Evolutionary conservation across 2,797 vertebrate species (phyloP).

Genomic region (Paguma larvata): DNA sequence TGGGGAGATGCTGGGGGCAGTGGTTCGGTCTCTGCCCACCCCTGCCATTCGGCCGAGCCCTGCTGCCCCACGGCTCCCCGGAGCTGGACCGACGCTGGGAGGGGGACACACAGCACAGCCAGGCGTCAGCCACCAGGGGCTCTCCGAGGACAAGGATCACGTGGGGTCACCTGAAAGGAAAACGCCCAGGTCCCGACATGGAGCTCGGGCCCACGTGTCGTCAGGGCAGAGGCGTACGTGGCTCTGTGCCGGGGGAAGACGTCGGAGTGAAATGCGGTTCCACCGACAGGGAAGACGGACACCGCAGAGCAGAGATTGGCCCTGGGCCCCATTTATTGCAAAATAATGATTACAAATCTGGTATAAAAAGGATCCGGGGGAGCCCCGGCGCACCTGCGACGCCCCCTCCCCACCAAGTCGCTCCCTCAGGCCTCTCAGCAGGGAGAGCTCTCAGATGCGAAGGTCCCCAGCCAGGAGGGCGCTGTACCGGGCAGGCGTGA

Average conservation of each 20-base stretch:
- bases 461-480: constrained; percentile 89
- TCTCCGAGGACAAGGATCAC: neutral
- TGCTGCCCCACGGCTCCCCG: neutral
- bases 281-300: neutral
- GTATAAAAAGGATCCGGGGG: neutral
- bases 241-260: rapidly evolving
- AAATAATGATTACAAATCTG: constrained; percentile 21
- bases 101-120: neutral
- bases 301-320: neutral
- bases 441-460: constrained; percentile 85
- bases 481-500: constrained; percentile 86
- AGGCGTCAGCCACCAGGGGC: neutral
- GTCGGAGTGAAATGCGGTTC: neutral
- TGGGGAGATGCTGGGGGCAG: neutral
- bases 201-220: neutral
- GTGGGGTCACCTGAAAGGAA: neutral
- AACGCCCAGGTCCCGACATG: neutral
- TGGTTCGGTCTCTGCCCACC: neutral
- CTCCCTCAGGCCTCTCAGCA: rapidly evolving
- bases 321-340: constrained; percentile 73
- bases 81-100: no score
- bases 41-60: neutral
- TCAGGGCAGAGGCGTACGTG: neutral
- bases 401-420: neutral
- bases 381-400: neutral